These are phyloP conservation scores for Andrena bucephala DNA, from an alignment of 2,888 invertebrate species.

Conservation along the genomic window DNA sequence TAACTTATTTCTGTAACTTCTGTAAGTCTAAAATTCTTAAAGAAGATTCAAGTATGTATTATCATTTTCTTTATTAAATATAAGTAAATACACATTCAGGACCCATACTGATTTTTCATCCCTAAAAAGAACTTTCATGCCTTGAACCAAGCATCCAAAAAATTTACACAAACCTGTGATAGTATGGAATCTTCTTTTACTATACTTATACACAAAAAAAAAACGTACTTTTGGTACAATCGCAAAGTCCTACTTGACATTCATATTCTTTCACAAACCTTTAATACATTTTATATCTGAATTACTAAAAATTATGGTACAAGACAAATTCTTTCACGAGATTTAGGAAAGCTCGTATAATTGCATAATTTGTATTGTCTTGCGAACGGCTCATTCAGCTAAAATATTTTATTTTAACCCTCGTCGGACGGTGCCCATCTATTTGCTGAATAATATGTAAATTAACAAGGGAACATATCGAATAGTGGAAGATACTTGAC, in stretches of 20 bases:
- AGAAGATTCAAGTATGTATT: conserved; percentile 22
- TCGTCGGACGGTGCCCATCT: conserved; percentile 1
- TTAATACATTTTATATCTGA: conserved; percentile 49
- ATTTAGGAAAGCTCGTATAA: conserved; percentile 46
- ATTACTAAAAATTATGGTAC: conserved; percentile 53
- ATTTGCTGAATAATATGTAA: background rate
- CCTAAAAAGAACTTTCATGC: conserved; percentile 31
- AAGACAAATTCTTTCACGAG: conserved; percentile 56
- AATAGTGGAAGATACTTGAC: too few relatives aligned
- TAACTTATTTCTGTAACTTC: conserved; percentile 38
- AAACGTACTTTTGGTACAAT: conserved; percentile 50
- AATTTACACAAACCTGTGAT: conserved; percentile 37
- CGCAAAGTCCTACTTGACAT: conserved; percentile 41
- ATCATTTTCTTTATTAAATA: conserved; percentile 64
- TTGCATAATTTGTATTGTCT: conserved; percentile 72
- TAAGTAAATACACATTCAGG: conserved; percentile 65
- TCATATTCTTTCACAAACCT: conserved; percentile 43
- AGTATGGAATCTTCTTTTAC: conserved; percentile 36
- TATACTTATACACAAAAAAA: conserved; percentile 44
- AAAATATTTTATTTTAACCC: conserved; percentile 40
- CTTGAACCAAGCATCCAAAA: conserved; percentile 32
- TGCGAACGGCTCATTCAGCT: conserved; percentile 62
- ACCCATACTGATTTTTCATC: conserved; percentile 32
- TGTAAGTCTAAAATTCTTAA: conserved; percentile 22
- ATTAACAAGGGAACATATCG: background rate